phyloP scores from a whole-genome alignment of 92 coral and sea anemone genomes.

The Umimayanthus chanpuru region DNA sequence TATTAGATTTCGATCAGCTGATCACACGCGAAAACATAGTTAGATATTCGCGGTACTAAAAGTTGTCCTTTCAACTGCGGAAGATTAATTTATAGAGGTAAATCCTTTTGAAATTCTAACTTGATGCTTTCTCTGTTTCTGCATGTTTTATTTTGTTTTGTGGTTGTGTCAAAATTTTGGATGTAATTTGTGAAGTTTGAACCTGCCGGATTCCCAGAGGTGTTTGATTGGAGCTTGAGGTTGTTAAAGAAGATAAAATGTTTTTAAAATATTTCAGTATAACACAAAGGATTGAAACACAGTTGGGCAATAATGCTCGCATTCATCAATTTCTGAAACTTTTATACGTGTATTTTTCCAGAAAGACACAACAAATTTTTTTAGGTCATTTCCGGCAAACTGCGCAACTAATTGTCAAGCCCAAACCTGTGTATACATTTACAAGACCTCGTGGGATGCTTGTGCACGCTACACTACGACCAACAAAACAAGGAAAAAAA shows the following conservation, averaged over 20 bases:
- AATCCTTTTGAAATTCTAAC: too few species aligned
- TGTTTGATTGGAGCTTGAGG: not conserved
- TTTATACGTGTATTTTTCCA: not conserved
- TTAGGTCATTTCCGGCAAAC: slow-evolving; percentile 21
- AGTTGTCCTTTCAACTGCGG: not conserved
- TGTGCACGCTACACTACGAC: not conserved
- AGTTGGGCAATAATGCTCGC: not conserved
- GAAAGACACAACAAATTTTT: not conserved
- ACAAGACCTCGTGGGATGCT: not conserved
- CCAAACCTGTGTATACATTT: not conserved
- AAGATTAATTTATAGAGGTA: not conserved
- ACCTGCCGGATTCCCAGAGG: slow-evolving; percentile 1
- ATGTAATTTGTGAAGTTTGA: not conserved
- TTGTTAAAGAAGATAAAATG: not conserved
- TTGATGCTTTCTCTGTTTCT: not conserved
- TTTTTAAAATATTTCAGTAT: not conserved
- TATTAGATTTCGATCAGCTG: not conserved
- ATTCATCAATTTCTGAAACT: not conserved
- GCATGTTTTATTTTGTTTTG: not conserved
- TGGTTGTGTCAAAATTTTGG: not conserved
- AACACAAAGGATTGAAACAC: not conserved
- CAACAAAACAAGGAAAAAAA: slow-evolving; percentile 4
- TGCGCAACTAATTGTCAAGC: not conserved
- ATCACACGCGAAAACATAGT: not conserved
- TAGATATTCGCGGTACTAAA: not conserved